phyloP scores from a whole-genome alignment of 2,797 vertebrate genomes.

The Prionace glauca region DNA sequence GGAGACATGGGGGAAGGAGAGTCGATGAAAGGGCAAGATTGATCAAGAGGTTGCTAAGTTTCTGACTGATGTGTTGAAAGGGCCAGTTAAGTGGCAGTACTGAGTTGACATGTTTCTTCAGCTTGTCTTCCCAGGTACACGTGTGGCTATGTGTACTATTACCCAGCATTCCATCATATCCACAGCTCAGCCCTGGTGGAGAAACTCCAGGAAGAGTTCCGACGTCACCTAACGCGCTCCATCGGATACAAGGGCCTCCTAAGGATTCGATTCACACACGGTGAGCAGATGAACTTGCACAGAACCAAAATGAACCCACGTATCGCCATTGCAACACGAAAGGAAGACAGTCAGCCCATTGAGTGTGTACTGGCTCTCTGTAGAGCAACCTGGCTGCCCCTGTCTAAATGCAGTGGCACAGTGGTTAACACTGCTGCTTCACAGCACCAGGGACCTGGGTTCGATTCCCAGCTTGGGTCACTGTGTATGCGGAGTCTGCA shows the following conservation, averaged over 20 bases:
- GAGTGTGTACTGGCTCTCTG: background rate
- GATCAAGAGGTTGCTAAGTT: background rate
- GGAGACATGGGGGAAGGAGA: background rate
- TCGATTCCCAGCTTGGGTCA: too few species aligned
- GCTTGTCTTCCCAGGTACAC: conserved; percentile 33
- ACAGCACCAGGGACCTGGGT: too few species aligned
- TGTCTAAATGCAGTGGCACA: background rate
- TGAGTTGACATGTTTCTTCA: background rate
- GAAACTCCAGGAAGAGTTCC: conserved; percentile 20
- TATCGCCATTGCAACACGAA: background rate
- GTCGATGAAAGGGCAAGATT: background rate
- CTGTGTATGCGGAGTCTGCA: too few species aligned
- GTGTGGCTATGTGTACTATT: conserved; percentile 15
- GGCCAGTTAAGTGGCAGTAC: background rate
- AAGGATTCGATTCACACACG: conserved; percentile 20
- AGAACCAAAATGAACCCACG: too few species aligned
- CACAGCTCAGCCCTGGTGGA: conserved; percentile 10
- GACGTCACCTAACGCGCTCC: background rate
- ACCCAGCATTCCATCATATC: conserved; percentile 32
- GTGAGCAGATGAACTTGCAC: background rate
- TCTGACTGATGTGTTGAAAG: background rate
- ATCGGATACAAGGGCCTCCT: background rate
- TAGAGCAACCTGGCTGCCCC: background rate
- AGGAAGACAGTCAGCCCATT: background rate
- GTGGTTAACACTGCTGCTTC: too few species aligned